Conservation (phyloP, 1,140 invertebrate genomes). For the Spodoptera litura region DNA sequence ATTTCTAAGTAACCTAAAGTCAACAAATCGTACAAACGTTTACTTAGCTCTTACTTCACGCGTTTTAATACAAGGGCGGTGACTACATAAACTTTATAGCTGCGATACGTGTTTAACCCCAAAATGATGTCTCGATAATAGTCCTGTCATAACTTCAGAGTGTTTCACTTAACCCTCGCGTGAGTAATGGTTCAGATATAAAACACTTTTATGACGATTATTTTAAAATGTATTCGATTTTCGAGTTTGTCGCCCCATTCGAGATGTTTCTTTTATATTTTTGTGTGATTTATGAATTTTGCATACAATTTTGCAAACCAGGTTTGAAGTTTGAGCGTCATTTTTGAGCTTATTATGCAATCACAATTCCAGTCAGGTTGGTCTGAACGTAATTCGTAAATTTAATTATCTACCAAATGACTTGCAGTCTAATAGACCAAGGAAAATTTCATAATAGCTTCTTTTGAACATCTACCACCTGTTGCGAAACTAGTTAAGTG, state of each 20-base stretch:
- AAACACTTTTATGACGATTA: slow-evolving; percentile 22
- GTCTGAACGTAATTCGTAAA: no score
- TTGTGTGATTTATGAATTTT: neutral
- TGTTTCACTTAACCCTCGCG: slow-evolving; percentile 37
- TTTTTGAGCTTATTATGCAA: no score
- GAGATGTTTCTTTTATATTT: neutral
- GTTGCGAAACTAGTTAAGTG: no score
- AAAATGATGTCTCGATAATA: slow-evolving; percentile 45
- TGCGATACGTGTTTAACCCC: slow-evolving; percentile 38
- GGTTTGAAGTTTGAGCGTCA: no score
- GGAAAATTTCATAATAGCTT: no score
- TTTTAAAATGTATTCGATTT: slow-evolving; percentile 38
- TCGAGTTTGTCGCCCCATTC: neutral
- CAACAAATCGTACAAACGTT: neutral
- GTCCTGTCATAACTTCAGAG: slow-evolving; percentile 37
- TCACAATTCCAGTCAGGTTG: no score
- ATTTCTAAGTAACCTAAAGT: neutral
- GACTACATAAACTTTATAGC: slow-evolving; percentile 35
- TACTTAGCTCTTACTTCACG: slow-evolving; percentile 21
- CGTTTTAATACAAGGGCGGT: slow-evolving; percentile 14
- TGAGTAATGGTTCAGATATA: slow-evolving; percentile 40
- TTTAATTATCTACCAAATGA: no score
- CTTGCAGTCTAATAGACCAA: no score
- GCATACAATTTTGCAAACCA: neutral
- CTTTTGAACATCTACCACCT: no score